These are phyloP conservation scores for Coregonus suidteri DNA, from an alignment of 2,797 vertebrate species.

Conservation along the genomic window DNA sequence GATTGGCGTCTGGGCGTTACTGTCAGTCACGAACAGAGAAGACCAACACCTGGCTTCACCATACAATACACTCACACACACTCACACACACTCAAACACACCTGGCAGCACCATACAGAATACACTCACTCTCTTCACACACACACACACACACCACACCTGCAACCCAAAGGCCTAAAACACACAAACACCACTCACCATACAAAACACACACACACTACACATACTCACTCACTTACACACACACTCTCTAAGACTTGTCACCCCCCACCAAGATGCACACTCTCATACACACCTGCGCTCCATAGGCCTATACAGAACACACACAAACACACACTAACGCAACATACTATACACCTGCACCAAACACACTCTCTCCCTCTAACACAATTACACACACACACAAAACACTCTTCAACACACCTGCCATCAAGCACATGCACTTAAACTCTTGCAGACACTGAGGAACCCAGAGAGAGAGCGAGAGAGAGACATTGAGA, in stretches of 20 bases:
- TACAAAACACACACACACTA: constrained; percentile 33
- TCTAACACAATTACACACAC: background rate
- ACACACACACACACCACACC: constrained; percentile 40
- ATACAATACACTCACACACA: constrained; percentile 24
- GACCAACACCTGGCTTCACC: constrained; percentile 37
- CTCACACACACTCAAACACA: constrained; percentile 40
- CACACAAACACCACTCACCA: constrained; percentile 38
- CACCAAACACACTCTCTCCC: background rate
- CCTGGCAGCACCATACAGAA: constrained; percentile 12
- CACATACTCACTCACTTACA: constrained; percentile 13
- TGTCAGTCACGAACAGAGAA: constrained; percentile 63
- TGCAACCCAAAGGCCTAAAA: background rate
- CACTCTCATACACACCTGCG: background rate
- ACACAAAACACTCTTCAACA: background rate
- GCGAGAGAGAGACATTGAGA: too few species aligned
- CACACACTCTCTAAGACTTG: background rate
- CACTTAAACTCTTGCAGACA: background rate
- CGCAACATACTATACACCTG: constrained; percentile 15
- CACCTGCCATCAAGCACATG: background rate
- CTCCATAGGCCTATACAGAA: constrained; percentile 29
- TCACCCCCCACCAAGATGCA: background rate
- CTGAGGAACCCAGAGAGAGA: background rate
- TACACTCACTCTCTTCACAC: constrained; percentile 12
- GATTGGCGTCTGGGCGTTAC: constrained; percentile 65
- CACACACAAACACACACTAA: constrained; percentile 33